Conservation (phyloP, 2,888 invertebrate genomes). For the Megamerina dolium region DNA sequence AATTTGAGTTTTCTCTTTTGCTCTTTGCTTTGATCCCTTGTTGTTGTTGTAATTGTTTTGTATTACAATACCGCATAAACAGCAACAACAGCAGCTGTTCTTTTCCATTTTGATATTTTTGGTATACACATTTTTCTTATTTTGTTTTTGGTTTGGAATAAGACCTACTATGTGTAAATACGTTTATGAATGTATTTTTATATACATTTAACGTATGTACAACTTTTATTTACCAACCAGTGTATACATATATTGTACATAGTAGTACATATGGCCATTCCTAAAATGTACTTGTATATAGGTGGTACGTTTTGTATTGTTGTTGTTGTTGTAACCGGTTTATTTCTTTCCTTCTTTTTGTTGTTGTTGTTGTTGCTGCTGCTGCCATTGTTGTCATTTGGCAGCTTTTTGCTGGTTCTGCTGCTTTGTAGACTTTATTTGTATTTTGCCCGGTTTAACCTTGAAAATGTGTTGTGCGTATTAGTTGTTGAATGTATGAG, state of each 20-base stretch:
- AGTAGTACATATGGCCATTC: not conserved
- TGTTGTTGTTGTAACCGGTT: conserved; percentile 17
- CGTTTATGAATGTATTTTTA: no score
- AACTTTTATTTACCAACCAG: not conserved
- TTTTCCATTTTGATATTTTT: no score
- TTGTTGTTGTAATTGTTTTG: no score
- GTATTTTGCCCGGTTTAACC: conserved; percentile 45
- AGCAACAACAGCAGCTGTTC: no score
- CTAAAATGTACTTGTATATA: conserved; percentile 1
- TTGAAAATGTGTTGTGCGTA: conserved; percentile 30
- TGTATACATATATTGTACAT: not conserved
- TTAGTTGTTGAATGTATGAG: no score
- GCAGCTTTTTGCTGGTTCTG: not conserved
- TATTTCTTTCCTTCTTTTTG: not conserved
- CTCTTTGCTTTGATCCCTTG: no score
- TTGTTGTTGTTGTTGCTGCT: not conserved
- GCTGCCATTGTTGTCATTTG: not conserved
- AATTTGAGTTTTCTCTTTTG: no score
- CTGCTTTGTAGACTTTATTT: conserved; percentile 29
- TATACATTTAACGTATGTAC: not conserved
- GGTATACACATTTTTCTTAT: no score
- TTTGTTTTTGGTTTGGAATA: no score
- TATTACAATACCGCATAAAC: no score
- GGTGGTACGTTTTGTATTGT: no score
- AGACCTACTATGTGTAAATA: no score